Conservation (phyloP, 2,113 vertebrate species). For the Tautogolabrus adspersus region DNA sequence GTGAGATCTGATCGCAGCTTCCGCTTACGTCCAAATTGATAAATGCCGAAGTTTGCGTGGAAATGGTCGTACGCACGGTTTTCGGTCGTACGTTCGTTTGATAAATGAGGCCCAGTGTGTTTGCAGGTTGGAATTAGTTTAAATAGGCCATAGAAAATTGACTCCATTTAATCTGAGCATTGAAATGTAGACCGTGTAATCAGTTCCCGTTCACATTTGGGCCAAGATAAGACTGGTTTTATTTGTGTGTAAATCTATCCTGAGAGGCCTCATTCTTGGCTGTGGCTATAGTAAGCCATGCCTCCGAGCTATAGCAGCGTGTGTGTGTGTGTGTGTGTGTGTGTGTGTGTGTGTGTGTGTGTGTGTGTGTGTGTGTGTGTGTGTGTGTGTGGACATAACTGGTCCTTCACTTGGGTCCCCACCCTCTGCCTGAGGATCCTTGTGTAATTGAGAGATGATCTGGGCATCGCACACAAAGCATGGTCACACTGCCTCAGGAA, state of each 20-base stretch:
- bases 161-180: conserved; percentile 74
- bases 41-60: too few relatives aligned
- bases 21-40: too few relatives aligned
- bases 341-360: conserved; percentile 20
- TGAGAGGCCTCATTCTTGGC: conserved; percentile 77
- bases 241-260: conserved; percentile 82
- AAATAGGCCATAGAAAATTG: conserved; percentile 77
- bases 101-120: too few relatives aligned
- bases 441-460: conserved; percentile 80
- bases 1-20: too few relatives aligned
- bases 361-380: conserved; percentile 6
- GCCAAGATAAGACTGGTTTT: conserved; percentile 79
- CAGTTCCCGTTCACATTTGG: conserved; percentile 72
- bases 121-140: conserved; percentile 63
- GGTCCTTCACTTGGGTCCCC: conserved; percentile 72
- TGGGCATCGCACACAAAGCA: conserved; percentile 74
- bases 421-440: conserved; percentile 74
- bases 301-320: conserved; percentile 65
- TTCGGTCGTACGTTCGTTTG: too few relatives aligned
- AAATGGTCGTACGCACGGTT: too few relatives aligned
- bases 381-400: conserved; percentile 59
- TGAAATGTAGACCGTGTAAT: conserved; percentile 82
- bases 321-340: conserved; percentile 34
- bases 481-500: conserved; percentile 75
- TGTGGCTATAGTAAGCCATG: conserved; percentile 72